Percentiles rank a stretch among this genome's conserved stretches.
phyloP scores from a whole-genome alignment of 1,140 invertebrate species.

The Brachystomella parvula region DNA sequence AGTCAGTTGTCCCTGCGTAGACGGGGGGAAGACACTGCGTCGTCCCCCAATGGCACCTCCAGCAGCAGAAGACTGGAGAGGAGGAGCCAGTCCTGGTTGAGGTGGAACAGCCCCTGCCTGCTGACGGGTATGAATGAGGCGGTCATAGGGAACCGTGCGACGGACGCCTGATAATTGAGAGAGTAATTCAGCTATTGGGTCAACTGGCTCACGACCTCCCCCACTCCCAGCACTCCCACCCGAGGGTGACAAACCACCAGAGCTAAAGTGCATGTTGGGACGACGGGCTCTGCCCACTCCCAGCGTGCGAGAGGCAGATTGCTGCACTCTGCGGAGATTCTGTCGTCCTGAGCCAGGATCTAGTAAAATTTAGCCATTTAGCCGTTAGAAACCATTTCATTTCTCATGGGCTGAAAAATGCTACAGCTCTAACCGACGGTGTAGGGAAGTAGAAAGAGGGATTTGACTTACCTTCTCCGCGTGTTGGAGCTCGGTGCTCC shows the following conservation, averaged over 20 bases:
- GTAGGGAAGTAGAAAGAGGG: neutral
- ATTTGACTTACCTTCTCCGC: slow-evolving; percentile 44
- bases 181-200: slow-evolving; percentile 88
- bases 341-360: slow-evolving; percentile 34
- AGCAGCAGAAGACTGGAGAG: slow-evolving; percentile 22
- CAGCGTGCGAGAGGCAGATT: slow-evolving; percentile 32
- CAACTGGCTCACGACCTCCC: slow-evolving; percentile 71
- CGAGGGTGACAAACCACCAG: slow-evolving; percentile 62
- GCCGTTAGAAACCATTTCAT: neutral
- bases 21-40: slow-evolving; percentile 38
- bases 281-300: slow-evolving; percentile 36
- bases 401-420: neutral
- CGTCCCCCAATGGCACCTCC: slow-evolving; percentile 39
- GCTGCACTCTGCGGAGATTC: slow-evolving; percentile 35
- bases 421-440: too few relatives aligned
- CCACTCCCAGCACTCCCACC: too few relatives aligned
- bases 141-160: slow-evolving; percentile 34
- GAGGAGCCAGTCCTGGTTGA: slow-evolving; percentile 42
- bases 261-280: slow-evolving; percentile 42
- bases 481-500: slow-evolving; percentile 79
- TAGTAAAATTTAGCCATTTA: neutral
- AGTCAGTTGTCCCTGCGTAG: slow-evolving; percentile 31
- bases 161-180: slow-evolving; percentile 76
- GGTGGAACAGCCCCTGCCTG: slow-evolving; percentile 47
- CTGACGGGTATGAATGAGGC: slow-evolving; percentile 33